Evolutionary conservation across 37 sponge, comb jelly and placozoan genomes (phyloP), one percentile per base, ranked within the genome.

Genomic region (Diacarnus erythraeanus): DNA sequence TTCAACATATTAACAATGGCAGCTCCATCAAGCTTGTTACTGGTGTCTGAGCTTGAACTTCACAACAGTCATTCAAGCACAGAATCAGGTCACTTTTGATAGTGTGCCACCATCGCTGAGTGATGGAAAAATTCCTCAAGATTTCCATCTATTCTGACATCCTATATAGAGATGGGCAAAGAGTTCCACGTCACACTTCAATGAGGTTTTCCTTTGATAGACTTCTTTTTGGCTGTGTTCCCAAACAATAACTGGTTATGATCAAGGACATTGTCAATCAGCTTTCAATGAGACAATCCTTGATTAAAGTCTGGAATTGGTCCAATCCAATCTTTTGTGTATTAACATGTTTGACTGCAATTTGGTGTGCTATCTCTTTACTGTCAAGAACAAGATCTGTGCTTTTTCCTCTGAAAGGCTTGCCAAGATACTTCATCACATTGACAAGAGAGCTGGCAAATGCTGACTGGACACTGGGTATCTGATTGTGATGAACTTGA

Each of bases 401-500:
- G 57, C 77, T 75, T 34, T 74, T 69, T 43, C 75, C 69, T 47
- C 65, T 58, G 65, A 83, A 83, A 10, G 84, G 84, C 69, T 83
- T 83, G 38, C 84, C 84, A 2, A 83, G n/a, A 4, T 83, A 69
- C 29, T 83, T 59, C 12, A 83, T 75, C 1, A 40, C 76, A 75
- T 20, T 61, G 1, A 82, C 44, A 23, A 82, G 80, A 38, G 80
- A 79, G 80, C 59, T 39, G 22, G 27, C 61, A 51, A 41, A 25
- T 47, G n/a, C n/a, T n/a, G n/a, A n/a, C 51, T 83, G 84, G 9
- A 75, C 57, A 75, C 77, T 74, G 27, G 64, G 20, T 63, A 57
- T 75, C 41, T 83, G 77, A 39, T 83, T 69, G 64, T 83, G 84
- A 27, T 83, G 77, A 20, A n/a, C n/a, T n/a, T n/a, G n/a, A n/a